Evolutionary conservation across 2,888 invertebrate species (phyloP).

Genomic region (Pseudeuparius sepicola): DNA sequence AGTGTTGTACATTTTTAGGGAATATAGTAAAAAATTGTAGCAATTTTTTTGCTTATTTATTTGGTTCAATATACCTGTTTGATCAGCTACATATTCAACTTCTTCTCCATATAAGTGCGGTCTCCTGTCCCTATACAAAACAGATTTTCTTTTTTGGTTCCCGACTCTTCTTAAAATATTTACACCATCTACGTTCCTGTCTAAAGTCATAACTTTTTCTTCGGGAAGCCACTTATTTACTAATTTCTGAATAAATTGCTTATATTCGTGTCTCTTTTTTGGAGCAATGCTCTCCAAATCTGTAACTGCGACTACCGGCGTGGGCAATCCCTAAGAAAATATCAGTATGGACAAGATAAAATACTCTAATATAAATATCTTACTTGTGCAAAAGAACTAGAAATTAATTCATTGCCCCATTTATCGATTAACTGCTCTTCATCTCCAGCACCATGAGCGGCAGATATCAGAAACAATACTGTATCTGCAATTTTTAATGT

Average conservation of each 20-base stretch:
- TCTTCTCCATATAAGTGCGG: conserved; percentile 79
- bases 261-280: conserved; percentile 61
- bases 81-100: conserved; percentile 51
- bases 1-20: background rate
- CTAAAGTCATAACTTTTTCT: conserved; percentile 70
- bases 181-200: conserved; percentile 64
- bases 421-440: conserved; percentile 61
- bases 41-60: no score
- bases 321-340: conserved; percentile 52
- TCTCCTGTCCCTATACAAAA: conserved; percentile 68
- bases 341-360: background rate
- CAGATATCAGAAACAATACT: conserved; percentile 68
- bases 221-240: conserved; percentile 68
- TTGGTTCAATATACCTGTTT: no score
- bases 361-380: conserved; percentile 7
- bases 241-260: conserved; percentile 52
- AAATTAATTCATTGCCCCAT: conserved; percentile 69
- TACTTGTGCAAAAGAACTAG: conserved; percentile 67
- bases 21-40: background rate
- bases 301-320: conserved; percentile 63
- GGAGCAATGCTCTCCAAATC: conserved; percentile 63
- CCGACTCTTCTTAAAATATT: conserved; percentile 65
- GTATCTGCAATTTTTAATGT: conserved; percentile 82
- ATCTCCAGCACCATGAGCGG: conserved; percentile 42
- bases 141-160: conserved; percentile 65